These are phyloP conservation scores for Lordiphosa fenestrarum DNA, from an alignment of 2,888 invertebrate species.

Conservation along the genomic window DNA sequence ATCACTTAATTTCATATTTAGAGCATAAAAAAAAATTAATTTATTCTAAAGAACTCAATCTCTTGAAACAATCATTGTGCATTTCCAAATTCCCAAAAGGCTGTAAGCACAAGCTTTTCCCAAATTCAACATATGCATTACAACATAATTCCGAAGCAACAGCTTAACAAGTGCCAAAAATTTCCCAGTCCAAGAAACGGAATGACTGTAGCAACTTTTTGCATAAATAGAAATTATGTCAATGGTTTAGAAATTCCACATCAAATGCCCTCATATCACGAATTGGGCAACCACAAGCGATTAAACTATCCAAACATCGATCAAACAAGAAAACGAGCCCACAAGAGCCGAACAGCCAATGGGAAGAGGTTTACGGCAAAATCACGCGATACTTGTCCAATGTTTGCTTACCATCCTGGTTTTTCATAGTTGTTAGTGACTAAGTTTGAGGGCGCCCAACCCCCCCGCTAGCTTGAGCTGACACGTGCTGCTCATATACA, in stretches of 20 bases:
- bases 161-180: background rate
- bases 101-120: background rate
- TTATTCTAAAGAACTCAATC: too few relatives aligned
- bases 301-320: slow-evolving; percentile 53
- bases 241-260: slow-evolving; percentile 57
- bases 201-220: slow-evolving; percentile 29
- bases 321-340: slow-evolving; percentile 50
- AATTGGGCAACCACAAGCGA: slow-evolving; percentile 38
- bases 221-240: slow-evolving; percentile 72
- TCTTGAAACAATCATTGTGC: too few relatives aligned
- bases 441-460: slow-evolving; percentile 23
- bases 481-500: slow-evolving; percentile 53
- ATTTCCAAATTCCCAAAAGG: background rate
- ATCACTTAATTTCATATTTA: too few relatives aligned
- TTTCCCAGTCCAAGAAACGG: slow-evolving; percentile 4
- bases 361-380: slow-evolving; percentile 50
- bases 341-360: slow-evolving; percentile 42
- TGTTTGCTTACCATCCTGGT: slow-evolving; percentile 36
- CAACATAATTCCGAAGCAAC: too few relatives aligned
- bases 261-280: slow-evolving; percentile 41
- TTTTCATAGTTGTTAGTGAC: slow-evolving; percentile 35
- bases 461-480: slow-evolving; percentile 23
- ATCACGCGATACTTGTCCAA: slow-evolving; percentile 67
- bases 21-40: too few relatives aligned
- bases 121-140: too few relatives aligned